A percentile compares a stretch with the other conserved stretches of the same genome.
phyloP scores from a whole-genome alignment of 2,113 vertebrate species.

The Nerophis ophidion region DNA sequence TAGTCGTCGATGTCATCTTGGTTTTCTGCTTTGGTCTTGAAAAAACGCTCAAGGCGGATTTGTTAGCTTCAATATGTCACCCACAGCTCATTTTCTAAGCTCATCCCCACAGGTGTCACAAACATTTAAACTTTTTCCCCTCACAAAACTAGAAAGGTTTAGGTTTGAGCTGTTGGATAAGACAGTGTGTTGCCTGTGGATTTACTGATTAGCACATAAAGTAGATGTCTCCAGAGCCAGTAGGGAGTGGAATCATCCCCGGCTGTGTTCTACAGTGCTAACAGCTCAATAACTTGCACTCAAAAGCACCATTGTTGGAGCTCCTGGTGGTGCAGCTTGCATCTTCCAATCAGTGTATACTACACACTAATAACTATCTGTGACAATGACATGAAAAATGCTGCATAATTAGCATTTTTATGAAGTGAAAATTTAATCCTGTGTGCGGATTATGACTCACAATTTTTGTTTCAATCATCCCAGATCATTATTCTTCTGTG shows the following conservation, averaged over 20 bases:
- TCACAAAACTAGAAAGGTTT: constrained; percentile 10
- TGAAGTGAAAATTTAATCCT: constrained; percentile 21
- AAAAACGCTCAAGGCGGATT: not conserved
- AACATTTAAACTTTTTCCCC: constrained; percentile 6
- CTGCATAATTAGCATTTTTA: constrained; percentile 41
- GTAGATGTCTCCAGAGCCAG: constrained; percentile 31
- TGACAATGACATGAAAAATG: constrained; percentile 28
- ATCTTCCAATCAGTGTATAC: constrained; percentile 41
- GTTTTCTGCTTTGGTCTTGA: not conserved
- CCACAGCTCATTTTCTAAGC: not conserved
- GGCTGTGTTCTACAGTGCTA: constrained; percentile 39
- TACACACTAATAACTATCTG: constrained; percentile 42
- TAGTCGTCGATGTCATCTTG: not conserved
- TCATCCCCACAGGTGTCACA: constrained; percentile 24
- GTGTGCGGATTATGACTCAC: constrained; percentile 11
- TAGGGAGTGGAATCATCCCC: constrained; percentile 37
- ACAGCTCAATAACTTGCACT: constrained; percentile 32
- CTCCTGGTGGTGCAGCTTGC: constrained; percentile 31
- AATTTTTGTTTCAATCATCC: constrained; percentile 5
- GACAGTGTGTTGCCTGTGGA: constrained; percentile 28
- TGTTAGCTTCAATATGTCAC: not conserved
- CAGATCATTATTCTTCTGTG: not conserved
- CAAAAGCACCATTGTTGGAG: constrained; percentile 30
- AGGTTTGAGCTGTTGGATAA: constrained; percentile 10
- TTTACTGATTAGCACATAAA: constrained; percentile 46